Evolutionary conservation across 2,113 vertebrate genomes (phyloP), one percentile per base, ranked within the genome.

Genomic region (Ascaphus truei): DNA sequence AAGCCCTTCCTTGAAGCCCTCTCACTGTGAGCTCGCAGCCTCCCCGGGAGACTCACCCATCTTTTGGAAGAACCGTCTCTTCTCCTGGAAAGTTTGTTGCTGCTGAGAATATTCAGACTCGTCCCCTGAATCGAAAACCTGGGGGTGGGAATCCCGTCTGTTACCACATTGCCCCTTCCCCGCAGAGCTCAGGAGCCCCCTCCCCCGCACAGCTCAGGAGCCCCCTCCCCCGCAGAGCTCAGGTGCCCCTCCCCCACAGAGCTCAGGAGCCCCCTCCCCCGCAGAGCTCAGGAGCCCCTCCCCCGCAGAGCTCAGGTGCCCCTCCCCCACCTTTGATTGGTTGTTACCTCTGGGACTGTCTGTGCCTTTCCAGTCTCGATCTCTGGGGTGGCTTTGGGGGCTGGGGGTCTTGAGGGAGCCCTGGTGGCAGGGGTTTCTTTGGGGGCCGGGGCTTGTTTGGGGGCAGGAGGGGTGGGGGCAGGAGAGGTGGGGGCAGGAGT

Each of bases 61-160:
- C 61, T 74, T 94, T 81, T 95, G 93, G 81, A 99, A 99, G 77
- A 86, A 98, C 0, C 89, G 66, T 4, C 72, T 89, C 79, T 96
- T 99, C 31, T 95, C 85, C 73, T 81, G 82, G 75, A 99, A 95
- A 22, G 86, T 85, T 57, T 88, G 80, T 1, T 29, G 78, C 9
- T 84, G 60, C 0, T 76, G 62, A n/a, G 60, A 62, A 41, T 76
- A 68, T 3, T 61, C 5, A 16, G 20, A 5, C 13, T 36, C 67
- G 39, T 41, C 47, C 7, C n/a, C 47, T n/a, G 27, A 15, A 18
- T 52, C 45, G 16, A 52, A 29, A 20, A 37, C 47, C 67, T 71
- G 15, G 30, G 30, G 30, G 30, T 8, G 6, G 15, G 59, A 10
- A 68, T 34, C 33, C 25, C n/a, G n/a, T 7, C 9, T n/a, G 20